Base-by-base conservation (phyloP, 2,888 invertebrate genomes). In the Metopia argyrocephala region DNA sequence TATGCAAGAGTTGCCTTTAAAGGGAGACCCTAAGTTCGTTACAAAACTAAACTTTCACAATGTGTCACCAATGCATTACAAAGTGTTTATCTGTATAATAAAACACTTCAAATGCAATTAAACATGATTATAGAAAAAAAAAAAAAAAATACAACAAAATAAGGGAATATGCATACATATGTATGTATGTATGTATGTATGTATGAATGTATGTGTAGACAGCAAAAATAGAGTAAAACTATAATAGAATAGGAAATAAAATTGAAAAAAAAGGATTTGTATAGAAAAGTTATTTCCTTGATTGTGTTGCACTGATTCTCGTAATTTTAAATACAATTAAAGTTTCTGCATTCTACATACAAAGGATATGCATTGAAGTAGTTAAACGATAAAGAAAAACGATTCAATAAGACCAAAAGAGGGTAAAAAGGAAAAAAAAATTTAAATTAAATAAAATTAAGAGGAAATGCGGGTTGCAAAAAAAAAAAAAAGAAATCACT, bases 271-370 rank as follows among this genome's bases (percentile, higher is more conserved):
- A 57, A 57, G 38, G n/a, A 66, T 48, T 68, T 46, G 52, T 52
- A 61, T 46, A 52, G 15, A 45, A 23, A 31, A 71, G 28, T 69
- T 69, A 20, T 38, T 45, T 73, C 74, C 69, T 74, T 79, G 79
- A 79, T 79, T 79, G 79, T 74, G 74, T 74, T 79, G 45, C 74
- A 74, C 68, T 61, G 78, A 78, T 73, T 78, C 68, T 69, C 57
- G 59, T 62, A 74, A 69, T 65, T 64, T 69, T 68, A 57, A 74
- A 69, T 68, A 74, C 74, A 74, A 79, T 74, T 79, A 69, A 74
- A 74, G 68, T 69, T 74, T 69, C 64, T 74, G 38, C n/a, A n/a
- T n/a, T n/a, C n/a, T n/a, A n/a, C n/a, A n/a, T n/a, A 31, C 46
- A 50, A 21, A 73, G 62, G 66, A n/a, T n/a, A 38, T 12, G 57